Percentiles rank a stretch among this genome's conserved stretches.
Evolutionary conservation across 2,113 vertebrate species (phyloP).

Genomic region (Saguinus imperator): DNA sequence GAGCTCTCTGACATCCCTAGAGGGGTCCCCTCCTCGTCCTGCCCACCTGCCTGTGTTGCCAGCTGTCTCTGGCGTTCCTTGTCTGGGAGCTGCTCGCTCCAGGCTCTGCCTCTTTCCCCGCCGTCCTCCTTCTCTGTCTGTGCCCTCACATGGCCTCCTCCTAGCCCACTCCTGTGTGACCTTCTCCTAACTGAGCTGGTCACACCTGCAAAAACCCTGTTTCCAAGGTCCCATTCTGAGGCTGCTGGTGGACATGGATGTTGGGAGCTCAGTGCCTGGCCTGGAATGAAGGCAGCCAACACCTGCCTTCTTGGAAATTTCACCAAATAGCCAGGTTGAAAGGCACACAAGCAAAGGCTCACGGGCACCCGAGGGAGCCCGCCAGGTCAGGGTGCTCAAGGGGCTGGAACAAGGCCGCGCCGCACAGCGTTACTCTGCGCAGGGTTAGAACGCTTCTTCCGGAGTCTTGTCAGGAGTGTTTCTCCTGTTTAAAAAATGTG

Average conservation of each 20-base stretch:
- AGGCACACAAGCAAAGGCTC: fast-evolving
- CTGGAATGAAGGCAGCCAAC: background rate
- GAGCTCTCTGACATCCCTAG: background rate
- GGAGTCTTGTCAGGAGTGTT: background rate
- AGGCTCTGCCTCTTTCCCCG: background rate
- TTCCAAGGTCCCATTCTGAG: background rate
- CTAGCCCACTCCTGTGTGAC: fast-evolving
- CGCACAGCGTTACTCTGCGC: no score
- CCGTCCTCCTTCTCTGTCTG: background rate
- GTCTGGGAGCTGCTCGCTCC: background rate
- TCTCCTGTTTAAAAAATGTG: background rate
- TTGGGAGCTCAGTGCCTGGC: no score
- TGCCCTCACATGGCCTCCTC: background rate
- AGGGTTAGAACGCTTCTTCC: background rate
- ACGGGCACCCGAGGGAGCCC: fast-evolving
- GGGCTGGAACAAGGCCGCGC: fast-evolving
- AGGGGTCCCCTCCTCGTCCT: no score
- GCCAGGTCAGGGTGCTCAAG: fast-evolving
- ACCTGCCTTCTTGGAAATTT: background rate
- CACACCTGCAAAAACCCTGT: background rate
- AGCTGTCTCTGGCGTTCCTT: fast-evolving
- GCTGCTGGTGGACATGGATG: background rate
- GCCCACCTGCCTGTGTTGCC: background rate
- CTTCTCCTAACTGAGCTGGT: background rate
- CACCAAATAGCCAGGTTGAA: background rate